These are phyloP conservation scores for Arctopsyche grandis DNA, from an alignment of 1,140 invertebrate genomes.

Conservation along the genomic window DNA sequence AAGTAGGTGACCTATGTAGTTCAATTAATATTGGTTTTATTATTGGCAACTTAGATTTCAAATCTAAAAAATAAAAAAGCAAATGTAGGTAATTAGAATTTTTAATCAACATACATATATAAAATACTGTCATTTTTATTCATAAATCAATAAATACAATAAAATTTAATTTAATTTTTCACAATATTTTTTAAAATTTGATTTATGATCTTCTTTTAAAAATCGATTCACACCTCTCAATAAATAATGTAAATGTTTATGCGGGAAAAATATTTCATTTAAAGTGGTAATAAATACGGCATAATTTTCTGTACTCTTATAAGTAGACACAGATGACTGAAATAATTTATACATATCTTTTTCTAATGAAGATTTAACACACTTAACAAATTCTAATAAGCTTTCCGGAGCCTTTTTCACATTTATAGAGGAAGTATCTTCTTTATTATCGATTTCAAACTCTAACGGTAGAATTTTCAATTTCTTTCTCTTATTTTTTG, in stretches of 20 bases:
- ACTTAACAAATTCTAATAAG: slow-evolving; percentile 66
- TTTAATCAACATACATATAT: no score
- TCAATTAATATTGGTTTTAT: no score
- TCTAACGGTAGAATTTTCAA: slow-evolving; percentile 67
- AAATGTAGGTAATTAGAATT: no score
- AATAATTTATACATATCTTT: slow-evolving; percentile 69
- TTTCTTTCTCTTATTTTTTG: slow-evolving; percentile 65
- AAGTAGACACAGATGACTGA: slow-evolving; percentile 68
- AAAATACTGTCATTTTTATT: no score
- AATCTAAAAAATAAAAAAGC: no score
- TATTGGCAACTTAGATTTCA: no score
- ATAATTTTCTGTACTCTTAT: slow-evolving; percentile 69
- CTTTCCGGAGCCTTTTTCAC: slow-evolving; percentile 61
- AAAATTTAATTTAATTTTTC: slow-evolving; percentile 57
- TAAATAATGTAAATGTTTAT: slow-evolving; percentile 68
- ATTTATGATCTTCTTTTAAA: slow-evolving; percentile 68
- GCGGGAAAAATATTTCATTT: slow-evolving; percentile 64
- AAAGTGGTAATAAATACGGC: slow-evolving; percentile 65
- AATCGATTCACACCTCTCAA: slow-evolving; percentile 71
- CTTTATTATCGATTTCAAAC: slow-evolving; percentile 56
- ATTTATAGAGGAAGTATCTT: slow-evolving; percentile 47
- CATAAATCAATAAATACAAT: not conserved
- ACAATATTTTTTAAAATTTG: slow-evolving; percentile 66
- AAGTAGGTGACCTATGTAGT: no score
- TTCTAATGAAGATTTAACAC: slow-evolving; percentile 66